Evolutionary conservation across 2,888 invertebrate genomes (phyloP), one percentile per base, ranked within the genome.

Genomic region (Troides oblongomaculatus): DNA sequence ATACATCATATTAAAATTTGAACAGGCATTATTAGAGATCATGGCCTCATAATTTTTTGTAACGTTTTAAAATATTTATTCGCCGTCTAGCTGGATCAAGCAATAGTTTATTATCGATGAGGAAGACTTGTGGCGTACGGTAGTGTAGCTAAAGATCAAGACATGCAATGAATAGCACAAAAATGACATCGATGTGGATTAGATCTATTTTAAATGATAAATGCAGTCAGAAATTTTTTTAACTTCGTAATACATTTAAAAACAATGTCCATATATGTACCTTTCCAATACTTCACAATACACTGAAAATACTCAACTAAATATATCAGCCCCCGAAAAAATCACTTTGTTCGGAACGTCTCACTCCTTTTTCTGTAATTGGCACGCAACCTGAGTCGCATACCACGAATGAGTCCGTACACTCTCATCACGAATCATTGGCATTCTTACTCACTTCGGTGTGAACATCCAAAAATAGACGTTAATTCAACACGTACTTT

Each of bases 341-440:
- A 78, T 72, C 77, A 78, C 77, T 78, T 76, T 77, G 77, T 74
- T 76, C 76, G 74, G 75, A 74, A 77, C 75, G 70, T 77, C 74
- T 77, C 81, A 80, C 75, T 76, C 79, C 74, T 84, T 81, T 81
- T 80, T 80, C 71, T 71, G 76, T 74, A 75, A 76, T 85, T 84
- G 83, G 85, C 85, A 85, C 81, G 75, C 73, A 71, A 76, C 77
- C 75, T 73, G 64, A 75, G 65, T 74, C 77, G 75, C 77, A 75
- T 78, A 73, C 76, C 77, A 75, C 72, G 73, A 72, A 71, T 60
- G 58, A 70, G 66, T 39, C 43, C 59, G 58, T 59, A 50, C 63
- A 63, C 43, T 62, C 66, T 36, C 50, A 18, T 50, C 25, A 63
- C 36, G 39, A 66, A 66, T 30, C 64, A 60, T 69, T 67, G 63